Evolutionary conservation across 2,888 invertebrate species (phyloP).

Genomic region (Sussaba pulchella): DNA sequence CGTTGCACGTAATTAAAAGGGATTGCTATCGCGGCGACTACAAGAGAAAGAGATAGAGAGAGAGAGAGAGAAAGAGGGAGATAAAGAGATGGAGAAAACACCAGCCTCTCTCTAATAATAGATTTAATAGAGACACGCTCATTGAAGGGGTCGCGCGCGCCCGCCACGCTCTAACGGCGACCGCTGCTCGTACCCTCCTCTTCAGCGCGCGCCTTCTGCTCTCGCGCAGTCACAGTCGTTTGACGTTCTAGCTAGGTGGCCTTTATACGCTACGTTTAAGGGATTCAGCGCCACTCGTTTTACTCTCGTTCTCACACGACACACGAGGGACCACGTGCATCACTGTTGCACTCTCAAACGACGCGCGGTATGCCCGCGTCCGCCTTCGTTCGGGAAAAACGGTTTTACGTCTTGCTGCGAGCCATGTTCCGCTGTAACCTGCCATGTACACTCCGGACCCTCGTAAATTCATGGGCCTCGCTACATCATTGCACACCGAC

Average conservation of each 20-base stretch:
- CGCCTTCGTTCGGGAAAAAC: conserved; percentile 47
- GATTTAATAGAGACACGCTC: conserved; percentile 84
- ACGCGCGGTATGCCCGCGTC: conserved; percentile 22
- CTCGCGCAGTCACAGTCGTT: conserved; percentile 52
- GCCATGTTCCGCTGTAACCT: conserved; percentile 50
- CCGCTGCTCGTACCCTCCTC: conserved; percentile 88
- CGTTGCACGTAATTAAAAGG: conserved; percentile 81
- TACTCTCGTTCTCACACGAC: conserved; percentile 2
- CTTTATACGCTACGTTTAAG: conserved; percentile 44
- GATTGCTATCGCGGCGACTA: conserved; percentile 77
- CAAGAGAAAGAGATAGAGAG: conserved; percentile 57
- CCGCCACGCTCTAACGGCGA: conserved; percentile 72
- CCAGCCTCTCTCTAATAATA: conserved; percentile 79
- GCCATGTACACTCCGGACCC: conserved; percentile 56
- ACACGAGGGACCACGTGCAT: conserved; percentile 14
- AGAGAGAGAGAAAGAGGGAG: conserved; percentile 46
- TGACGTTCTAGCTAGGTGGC: conserved; percentile 61
- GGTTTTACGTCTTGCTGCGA: conserved; percentile 53
- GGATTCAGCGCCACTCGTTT: conserved; percentile 34
- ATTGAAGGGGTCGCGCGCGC: conserved; percentile 81
- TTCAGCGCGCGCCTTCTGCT: conserved; percentile 2
- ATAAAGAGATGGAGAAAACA: conserved; percentile 53
- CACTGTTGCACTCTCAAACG: conserved; percentile 27
- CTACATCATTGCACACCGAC: conserved; percentile 44
- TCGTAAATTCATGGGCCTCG: conserved; percentile 55